Evolutionary conservation across 2,888 invertebrate genomes (phyloP).

Genomic region (Oligia latruncula): DNA sequence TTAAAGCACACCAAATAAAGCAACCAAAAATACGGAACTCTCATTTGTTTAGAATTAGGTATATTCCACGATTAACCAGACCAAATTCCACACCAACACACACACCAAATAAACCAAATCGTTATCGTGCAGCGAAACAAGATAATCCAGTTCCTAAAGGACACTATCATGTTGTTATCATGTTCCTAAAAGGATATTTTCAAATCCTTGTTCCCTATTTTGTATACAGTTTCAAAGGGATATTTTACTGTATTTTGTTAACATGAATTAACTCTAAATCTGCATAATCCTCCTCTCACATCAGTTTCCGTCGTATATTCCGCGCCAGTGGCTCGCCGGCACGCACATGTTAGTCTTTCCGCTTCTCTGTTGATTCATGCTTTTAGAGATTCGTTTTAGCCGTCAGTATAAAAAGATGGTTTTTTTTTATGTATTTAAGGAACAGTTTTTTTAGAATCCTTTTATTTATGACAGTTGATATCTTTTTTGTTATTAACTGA

Average conservation of each 20-base stretch:
- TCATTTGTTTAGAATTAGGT: too few relatives aligned
- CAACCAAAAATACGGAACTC: too few relatives aligned
- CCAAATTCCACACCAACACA: too few relatives aligned
- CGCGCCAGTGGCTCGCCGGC: neutral
- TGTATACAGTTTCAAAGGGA: neutral
- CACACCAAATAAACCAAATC: neutral
- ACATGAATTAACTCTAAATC: conserved; percentile 1
- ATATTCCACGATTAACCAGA: too few relatives aligned
- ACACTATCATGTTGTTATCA: neutral
- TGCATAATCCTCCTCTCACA: conserved; percentile 2
- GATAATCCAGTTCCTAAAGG: neutral
- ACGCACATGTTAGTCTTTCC: conserved; percentile 7
- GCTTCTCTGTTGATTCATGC: conserved; percentile 2
- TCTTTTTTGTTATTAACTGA: too few relatives aligned
- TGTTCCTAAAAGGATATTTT: neutral
- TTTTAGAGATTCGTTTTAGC: neutral
- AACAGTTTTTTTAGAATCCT: too few relatives aligned
- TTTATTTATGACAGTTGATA: too few relatives aligned
- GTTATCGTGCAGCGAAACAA: neutral
- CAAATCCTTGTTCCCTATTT: neutral
- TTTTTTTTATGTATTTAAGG: too few relatives aligned
- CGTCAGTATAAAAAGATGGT: too few relatives aligned
- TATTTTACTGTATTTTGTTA: neutral
- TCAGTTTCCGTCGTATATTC: conserved; percentile 3
- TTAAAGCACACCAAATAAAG: too few relatives aligned